Evolutionary conservation across 1,140 invertebrate genomes (phyloP), one percentile per base, ranked within the genome.

Genomic region (Kradibia gibbosae): DNA sequence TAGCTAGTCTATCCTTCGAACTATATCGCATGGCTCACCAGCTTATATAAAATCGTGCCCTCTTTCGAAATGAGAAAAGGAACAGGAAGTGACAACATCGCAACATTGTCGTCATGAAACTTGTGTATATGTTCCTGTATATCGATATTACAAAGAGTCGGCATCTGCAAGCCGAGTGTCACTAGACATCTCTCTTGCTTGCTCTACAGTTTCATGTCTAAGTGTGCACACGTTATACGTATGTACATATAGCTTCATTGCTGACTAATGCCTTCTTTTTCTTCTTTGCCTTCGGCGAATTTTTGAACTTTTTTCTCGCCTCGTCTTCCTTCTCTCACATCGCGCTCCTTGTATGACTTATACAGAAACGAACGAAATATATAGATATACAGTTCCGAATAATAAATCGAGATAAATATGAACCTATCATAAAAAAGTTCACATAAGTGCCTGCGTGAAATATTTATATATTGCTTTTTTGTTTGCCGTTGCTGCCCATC

Each of bases 1-100:
- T 3, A 20, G 3, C n/a, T 17, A 10, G 8, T 31, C 5, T 62
- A n/a, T 31, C 45, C 70, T 20, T 50, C 72, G 45, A 28, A 78
- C 70, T 67, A 70, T 67, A 36, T 78, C 62, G 62, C 0, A n/a
- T 25, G 28, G 22, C 25, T 67, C 74, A 8, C 57, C 31, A 25
- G 74, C 45, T 78, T 78, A 34, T 42, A 48, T 65, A 78, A 65
- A 78, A 45, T 36, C 31, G n/a, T 71, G 25, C 34, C 42, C n/a
- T 28, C 10, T 17, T 17, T 10, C 0, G 13, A 10, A 36, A 71
- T 82, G 81, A 71, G 79, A 82, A 83, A 84, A 84, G 82, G 82
- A 82, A 88, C 90, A 89, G 89, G 90, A 91, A 90, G 86, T 90
- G 89, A 90, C 88, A 89, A 89, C 88, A 90, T 84, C 70, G 83